Base-by-base conservation (phyloP, 1,140 invertebrate genomes). In the Hypsibius dujardini region DNA sequence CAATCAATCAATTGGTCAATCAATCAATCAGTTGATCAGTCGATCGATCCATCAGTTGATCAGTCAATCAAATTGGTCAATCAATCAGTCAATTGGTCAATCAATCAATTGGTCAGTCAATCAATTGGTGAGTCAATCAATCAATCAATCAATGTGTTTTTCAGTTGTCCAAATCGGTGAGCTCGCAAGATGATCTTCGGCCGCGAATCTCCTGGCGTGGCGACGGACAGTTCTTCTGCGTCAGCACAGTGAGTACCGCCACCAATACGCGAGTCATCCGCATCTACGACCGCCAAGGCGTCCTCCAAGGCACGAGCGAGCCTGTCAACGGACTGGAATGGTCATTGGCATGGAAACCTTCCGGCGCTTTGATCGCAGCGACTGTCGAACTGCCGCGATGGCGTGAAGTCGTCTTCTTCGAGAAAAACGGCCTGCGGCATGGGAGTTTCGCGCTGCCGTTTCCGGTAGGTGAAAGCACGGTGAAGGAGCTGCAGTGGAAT, bases 371-470 rank as follows among this genome's bases (percentile, higher is more conserved):
- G 14, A 71, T 60, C 74, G 72, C 74, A 47, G 56, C 69, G 2
- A 42, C 72, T 46, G 59, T 50, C 40, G 73, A 46, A 1, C 56
- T n/a, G 28, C 46, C 71, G 42, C 3, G 42, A 14, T 3, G 45
- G 45, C 62, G 42, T 14, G 14, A 72, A 47, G 81, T 94, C 47
- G 81, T 86, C 7, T 86, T 94, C 73, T 92, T 92, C 81, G 92
- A 95, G 76, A 92, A 90, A 77, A 95, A 95, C 84, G 92, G 92
- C 2, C 79, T 95, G 14, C 85, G 86, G 74, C 90, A 94, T 81
- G 86, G 88, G 60, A 87, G 91, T 75, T 89, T 94, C 76, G 77
- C 78, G 2, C 77, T 95, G 70, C 85, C 87, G 1, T 85, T 86
- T 75, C 79, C 82, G 75, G 70, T 80, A 45, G 76, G 80, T 40